phyloP scores from a whole-genome alignment of 2,888 invertebrate species.

The Aleiodes testaceus region DNA sequence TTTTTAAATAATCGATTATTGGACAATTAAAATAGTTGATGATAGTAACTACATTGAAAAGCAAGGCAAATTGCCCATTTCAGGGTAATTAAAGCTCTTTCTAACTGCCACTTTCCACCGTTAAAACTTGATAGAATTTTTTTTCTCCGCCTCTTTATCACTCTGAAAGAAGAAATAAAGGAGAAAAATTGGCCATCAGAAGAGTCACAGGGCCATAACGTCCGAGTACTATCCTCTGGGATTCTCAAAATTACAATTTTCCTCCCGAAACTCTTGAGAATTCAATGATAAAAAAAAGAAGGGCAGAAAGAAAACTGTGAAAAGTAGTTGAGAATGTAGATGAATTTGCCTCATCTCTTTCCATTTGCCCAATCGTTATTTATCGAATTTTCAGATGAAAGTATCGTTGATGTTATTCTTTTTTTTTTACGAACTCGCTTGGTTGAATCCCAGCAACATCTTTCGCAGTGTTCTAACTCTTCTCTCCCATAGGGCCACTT shows the following conservation, averaged over 20 bases:
- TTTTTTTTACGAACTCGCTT: constrained; percentile 77
- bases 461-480: constrained; percentile 84
- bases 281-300: not conserved
- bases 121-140: not conserved
- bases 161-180: not conserved
- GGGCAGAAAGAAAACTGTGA: not conserved
- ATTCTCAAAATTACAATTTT: too few relatives aligned
- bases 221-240: not conserved
- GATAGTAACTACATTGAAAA: too few relatives aligned
- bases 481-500: constrained; percentile 91
- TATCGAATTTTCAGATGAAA: constrained; percentile 1
- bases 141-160: constrained; percentile 2
- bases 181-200: constrained; percentile 16
- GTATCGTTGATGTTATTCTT: constrained; percentile 5
- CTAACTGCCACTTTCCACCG: too few relatives aligned
- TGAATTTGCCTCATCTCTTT: constrained; percentile 11
- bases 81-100: too few relatives aligned
- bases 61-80: too few relatives aligned
- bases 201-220: constrained; percentile 3
- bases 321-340: constrained; percentile 3
- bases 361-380: not conserved
- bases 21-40: too few relatives aligned
- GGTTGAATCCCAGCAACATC: constrained; percentile 91
- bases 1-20: too few relatives aligned
- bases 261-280: too few relatives aligned